Evolutionary conservation across 2,888 invertebrate genomes (phyloP), one percentile per base, ranked within the genome.

Genomic region (Diarsia mendica): DNA sequence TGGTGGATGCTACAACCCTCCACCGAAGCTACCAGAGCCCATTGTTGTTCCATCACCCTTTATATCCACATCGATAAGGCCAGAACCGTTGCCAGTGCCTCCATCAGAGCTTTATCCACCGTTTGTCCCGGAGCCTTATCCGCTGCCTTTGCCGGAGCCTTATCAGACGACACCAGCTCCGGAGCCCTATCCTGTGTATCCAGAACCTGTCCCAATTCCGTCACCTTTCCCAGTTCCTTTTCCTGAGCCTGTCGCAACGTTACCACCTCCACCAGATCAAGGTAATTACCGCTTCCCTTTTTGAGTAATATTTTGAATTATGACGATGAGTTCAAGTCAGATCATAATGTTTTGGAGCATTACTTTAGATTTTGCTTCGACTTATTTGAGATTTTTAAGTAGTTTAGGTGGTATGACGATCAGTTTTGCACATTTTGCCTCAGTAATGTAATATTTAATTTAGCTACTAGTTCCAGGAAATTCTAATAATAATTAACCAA

Each of bases 1-100:
- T 82, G 85, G 86, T 51, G 90, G 89, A 2, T 94, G 94, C 61
- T 63, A 67, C 13, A 68, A 28, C 3, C 83, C 85, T 9, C 65
- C 66, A 10, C 81, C 85, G 8, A 73, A 69, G 0, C 67, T 80
- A 51, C 82, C 84, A 58, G 80, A 83, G 53, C 60, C 65, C 5
- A 71, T 84, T 63, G n/a, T 80, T 13, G 68, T 84, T 10, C 53
- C 63, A 23, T 28, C 28, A 28, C 28, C 28, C 28, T 28, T 28
- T 28, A 28, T 28, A 28, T 77, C 70, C 28, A 1, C 70, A 1
- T 65, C 71, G 3, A 60, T 71, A 33, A 46, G 68, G 18, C 74
- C 60, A 66, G 78, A 51, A 48, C 67, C 11, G 61, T 77, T 18
- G 75, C 67, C 69, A 53, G 68, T 58, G 68, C 69, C 73, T 18